Percentiles rank a stretch among this genome's conserved stretches.
Conservation (phyloP, 2,888 invertebrate species). For the Platyscelio sp. region DNA sequence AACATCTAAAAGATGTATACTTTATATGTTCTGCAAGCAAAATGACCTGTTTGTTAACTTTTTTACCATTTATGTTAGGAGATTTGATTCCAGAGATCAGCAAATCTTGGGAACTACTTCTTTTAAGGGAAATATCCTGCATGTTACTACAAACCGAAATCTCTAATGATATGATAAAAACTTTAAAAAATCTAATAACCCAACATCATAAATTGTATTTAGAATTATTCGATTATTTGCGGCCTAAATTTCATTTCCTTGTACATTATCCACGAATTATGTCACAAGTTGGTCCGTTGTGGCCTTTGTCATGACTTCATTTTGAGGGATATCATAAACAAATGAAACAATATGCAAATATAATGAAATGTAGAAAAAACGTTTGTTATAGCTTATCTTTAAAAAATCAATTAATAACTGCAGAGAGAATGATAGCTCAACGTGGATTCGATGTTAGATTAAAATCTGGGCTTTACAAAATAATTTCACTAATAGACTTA, state of each 20-base stretch:
- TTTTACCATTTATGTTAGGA: constrained; percentile 45
- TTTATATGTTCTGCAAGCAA: constrained; percentile 62
- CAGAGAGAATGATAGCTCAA: background rate
- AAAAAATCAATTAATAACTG: constrained; percentile 44
- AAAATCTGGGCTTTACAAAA: too few species aligned
- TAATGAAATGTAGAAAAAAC: constrained; percentile 49
- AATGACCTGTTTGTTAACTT: constrained; percentile 41
- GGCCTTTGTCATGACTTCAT: constrained; percentile 50
- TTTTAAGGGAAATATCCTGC: constrained; percentile 36
- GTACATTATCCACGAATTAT: constrained; percentile 65
- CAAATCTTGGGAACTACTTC: constrained; percentile 35
- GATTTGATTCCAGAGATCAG: constrained; percentile 51
- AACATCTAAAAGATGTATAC: constrained; percentile 31
- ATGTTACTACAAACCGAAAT: constrained; percentile 8
- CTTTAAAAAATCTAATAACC: background rate
- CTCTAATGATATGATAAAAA: background rate
- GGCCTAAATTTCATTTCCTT: constrained; percentile 56
- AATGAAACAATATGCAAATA: constrained; percentile 43
- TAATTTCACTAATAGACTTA: too few species aligned
- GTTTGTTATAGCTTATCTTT: constrained; percentile 54
- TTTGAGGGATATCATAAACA: constrained; percentile 60
- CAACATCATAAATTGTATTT: constrained; percentile 40
- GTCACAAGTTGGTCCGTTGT: constrained; percentile 48
- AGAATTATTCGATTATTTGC: constrained; percentile 44
- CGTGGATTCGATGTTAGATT: background rate